Base-by-base conservation (phyloP, 2,113 vertebrate species). In the Seriola aureovittata region DNA sequence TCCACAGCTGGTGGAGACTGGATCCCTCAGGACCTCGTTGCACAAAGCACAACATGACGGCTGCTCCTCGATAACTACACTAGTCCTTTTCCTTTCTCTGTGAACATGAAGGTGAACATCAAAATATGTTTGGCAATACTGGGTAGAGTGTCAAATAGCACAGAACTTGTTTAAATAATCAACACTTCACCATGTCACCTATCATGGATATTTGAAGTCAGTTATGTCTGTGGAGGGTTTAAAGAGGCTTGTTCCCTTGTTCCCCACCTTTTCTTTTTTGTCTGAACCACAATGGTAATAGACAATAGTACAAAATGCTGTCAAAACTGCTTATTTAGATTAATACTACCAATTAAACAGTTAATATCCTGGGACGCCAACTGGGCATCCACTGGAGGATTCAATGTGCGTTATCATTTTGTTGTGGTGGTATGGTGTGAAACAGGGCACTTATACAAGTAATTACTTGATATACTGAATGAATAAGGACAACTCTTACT, bases 21-120 rank as follows among this genome's bases (percentile, higher is more conserved):
- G 8, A 54, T 68, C 23, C 13, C 8, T 34, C 44, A 54, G 34
- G 42, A n/a, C 17, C 11, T 42, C 71, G 8, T 48, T 54, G 17
- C 63, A 67, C 11, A 60, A 66, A 40, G 7, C 7, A 50, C 62
- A 52, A 17, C 70, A 67, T 13, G 34, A 9, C 23, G 12, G n/a
- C 11, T 32, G 32, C 0, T 62, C 62, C 23, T 32, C 1, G 1
- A 59, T 60, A 40, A 16, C n/a, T 52, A 0, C 16, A 44, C 29
- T 8, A 5, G 50, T 13, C 62, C 44, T 60, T 62, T 75, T 75
- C 68, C 68, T 55, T 5, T 42, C 8, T 17, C 79, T 81, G 79
- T 75, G 4, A 52, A 62, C 9, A 54, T 32, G 4, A 54, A 54
- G n/a, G 10, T 4, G 29, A 29, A 29, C 29, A 29, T 29, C 29